Conservation (phyloP, 2,888 invertebrate genomes). For the Acanthosepion pharaonis region DNA sequence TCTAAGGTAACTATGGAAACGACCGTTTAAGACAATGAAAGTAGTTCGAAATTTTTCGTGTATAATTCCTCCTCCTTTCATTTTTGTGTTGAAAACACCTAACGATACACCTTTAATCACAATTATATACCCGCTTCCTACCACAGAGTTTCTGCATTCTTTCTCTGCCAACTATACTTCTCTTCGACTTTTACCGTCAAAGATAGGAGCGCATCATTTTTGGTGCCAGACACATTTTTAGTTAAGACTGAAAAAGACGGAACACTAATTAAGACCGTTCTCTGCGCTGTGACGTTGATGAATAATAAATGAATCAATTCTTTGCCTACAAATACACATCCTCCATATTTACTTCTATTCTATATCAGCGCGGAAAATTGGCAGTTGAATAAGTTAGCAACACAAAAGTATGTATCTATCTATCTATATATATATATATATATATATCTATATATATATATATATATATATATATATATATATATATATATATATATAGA, state of each 20-base stretch:
- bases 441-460: neutral
- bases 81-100: too few relatives aligned
- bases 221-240: neutral
- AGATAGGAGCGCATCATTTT: neutral
- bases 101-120: too few relatives aligned
- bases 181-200: neutral
- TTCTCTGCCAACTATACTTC: neutral
- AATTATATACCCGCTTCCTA: too few relatives aligned
- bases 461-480: neutral
- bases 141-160: too few relatives aligned
- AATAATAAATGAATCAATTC: neutral
- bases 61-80: too few relatives aligned
- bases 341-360: neutral
- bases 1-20: too few relatives aligned
- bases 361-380: neutral
- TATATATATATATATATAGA: neutral
- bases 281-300: neutral
- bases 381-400: neutral
- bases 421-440: neutral
- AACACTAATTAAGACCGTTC: neutral
- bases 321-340: neutral
- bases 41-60: too few relatives aligned
- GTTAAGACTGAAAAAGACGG: neutral
- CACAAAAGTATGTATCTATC: neutral
- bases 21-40: too few relatives aligned